A percentile compares a stretch with the other conserved stretches of the same genome.
These are phyloP conservation scores for Leucopternis melanops DNA, from an alignment of 2,113 vertebrate species.

Conservation along the genomic window DNA sequence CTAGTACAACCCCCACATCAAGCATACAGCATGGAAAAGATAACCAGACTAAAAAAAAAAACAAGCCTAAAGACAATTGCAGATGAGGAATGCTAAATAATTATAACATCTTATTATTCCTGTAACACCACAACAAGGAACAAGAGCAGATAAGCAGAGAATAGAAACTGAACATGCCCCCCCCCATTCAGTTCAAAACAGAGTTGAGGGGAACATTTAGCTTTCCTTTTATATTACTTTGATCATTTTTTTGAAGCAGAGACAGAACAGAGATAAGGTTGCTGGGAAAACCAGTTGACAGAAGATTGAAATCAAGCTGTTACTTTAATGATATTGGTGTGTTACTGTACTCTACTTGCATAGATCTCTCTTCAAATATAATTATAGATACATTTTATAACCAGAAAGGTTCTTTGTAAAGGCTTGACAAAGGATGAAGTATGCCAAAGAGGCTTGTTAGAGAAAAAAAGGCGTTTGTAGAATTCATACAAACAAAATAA, in stretches of 20 bases:
- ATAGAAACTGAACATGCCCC: not conserved
- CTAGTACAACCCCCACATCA: not conserved
- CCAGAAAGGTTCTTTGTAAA: not conserved
- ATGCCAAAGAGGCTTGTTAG: not conserved
- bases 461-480: not conserved
- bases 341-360: not conserved
- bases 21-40: not conserved
- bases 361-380: not conserved
- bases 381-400: not conserved
- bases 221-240: conserved; percentile 17
- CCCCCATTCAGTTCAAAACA: not conserved
- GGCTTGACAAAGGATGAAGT: not conserved
- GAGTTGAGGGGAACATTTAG: not conserved
- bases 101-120: not conserved
- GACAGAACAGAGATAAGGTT: conserved; percentile 12
- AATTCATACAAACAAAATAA: not conserved
- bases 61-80: not conserved
- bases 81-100: not conserved
- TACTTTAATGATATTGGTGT: not conserved
- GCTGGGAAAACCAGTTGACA: not conserved
- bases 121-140: not conserved
- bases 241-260: conserved; percentile 34
- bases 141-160: conserved; percentile 6
- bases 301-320: not conserved
- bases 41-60: not conserved